Conservation (phyloP, 2,888 invertebrate species). For the Pterostichus madidus region DNA sequence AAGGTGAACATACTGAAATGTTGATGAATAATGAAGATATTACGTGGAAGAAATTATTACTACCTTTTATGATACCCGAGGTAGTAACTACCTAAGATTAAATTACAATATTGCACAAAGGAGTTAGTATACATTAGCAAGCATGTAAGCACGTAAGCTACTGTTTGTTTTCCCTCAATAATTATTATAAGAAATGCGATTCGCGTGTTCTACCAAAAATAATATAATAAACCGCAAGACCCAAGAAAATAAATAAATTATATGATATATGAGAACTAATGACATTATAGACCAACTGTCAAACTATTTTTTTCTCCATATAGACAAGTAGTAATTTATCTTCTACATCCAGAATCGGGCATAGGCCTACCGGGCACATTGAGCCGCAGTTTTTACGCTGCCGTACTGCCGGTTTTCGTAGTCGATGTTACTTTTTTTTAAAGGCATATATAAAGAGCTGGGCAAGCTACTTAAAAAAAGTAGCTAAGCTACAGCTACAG, state of each 20-base stretch:
- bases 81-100: conserved; percentile 52
- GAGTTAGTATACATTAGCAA: conserved; percentile 36
- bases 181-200: conserved; percentile 10
- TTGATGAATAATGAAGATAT: conserved; percentile 37
- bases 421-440: no score
- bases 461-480: no score
- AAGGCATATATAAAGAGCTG: no score
- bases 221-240: neutral
- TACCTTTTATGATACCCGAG: conserved; percentile 52
- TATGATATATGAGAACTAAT: no score
- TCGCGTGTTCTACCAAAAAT: neutral
- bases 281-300: no score
- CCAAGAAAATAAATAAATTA: neutral
- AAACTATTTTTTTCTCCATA: no score
- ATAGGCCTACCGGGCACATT: no score
- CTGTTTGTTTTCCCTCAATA: neutral
- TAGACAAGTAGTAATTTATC: no score
- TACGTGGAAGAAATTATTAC: conserved; percentile 54
- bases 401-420: no score
- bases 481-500: no score
- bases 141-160: conserved; percentile 6
- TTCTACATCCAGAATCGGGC: no score
- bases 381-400: no score
- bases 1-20: conserved; percentile 28
- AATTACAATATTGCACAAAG: conserved; percentile 42